Conservation (phyloP, 2,888 invertebrate genomes). For the Orgyia antiqua region DNA sequence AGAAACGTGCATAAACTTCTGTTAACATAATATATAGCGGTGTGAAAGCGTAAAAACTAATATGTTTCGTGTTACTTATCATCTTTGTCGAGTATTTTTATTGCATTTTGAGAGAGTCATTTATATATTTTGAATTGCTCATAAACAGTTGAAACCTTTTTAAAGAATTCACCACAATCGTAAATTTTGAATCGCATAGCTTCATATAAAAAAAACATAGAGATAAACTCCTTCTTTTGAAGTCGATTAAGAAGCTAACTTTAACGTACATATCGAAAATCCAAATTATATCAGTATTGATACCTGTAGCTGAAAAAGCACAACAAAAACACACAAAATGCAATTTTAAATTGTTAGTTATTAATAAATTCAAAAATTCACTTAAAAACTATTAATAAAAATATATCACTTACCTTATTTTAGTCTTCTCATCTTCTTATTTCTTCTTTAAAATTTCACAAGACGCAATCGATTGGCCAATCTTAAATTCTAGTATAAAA, state of each 20-base stretch:
- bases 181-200: background rate
- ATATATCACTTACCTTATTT: slow-evolving; percentile 59
- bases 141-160: slow-evolving; percentile 10
- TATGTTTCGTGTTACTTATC: slow-evolving; percentile 26
- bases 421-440: slow-evolving; percentile 30
- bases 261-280: no score
- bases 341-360: slow-evolving; percentile 46
- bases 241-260: no score
- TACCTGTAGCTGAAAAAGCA: slow-evolving; percentile 72
- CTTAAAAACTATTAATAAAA: slow-evolving; percentile 26
- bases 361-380: slow-evolving; percentile 40
- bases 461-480: slow-evolving; percentile 63
- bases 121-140: slow-evolving; percentile 12
- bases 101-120: slow-evolving; percentile 11
- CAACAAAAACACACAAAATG: slow-evolving; percentile 60
- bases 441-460: slow-evolving; percentile 41
- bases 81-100: slow-evolving; percentile 16
- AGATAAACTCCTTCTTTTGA: no score
- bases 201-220: no score
- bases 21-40: slow-evolving; percentile 17
- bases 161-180: background rate
- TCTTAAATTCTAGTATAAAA: slow-evolving; percentile 52
- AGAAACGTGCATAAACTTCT: slow-evolving; percentile 20
- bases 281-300: no score
- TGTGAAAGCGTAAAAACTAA: slow-evolving; percentile 27